Base-by-base conservation (phyloP, 2,888 invertebrate genomes). In the Crocallis elinguaria region DNA sequence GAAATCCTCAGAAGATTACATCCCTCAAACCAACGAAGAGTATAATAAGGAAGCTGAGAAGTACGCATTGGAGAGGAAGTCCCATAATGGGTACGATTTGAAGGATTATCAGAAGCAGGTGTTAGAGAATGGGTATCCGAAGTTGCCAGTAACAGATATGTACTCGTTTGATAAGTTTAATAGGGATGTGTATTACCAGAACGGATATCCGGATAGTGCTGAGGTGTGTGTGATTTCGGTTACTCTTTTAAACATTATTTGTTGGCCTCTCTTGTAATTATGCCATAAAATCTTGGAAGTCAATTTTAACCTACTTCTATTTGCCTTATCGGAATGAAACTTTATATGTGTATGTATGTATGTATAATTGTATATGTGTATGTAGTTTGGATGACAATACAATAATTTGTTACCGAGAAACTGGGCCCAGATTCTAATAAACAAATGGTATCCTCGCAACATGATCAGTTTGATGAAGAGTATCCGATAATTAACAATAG, bases 31-130 rank as follows among this genome's bases (percentile, higher is more conserved):
- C 0, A 88, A 88, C 32, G 91, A 89, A 7, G 89, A 90, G 17
- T 88, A 89, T 9, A 88, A 89, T 6, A 88, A 86, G 2, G 91
- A 87, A 55, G 91, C 88, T 0, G 90, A 90, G 16, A 88, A 83
- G 43, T 90, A 89, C 13, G 88, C 88, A 0, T 32, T 89, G 2
- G 89, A 83, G 44, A 58, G 89, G 9, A 90, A 88, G 62, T 73
- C 81, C 0, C 73, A 77, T 0, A 81, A 77, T 43, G 77, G 76
- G 0, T 88, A 85, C 39, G 86, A 88, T 25, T 23, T 49, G 0
- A 83, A 83, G 8, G 58, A 66, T 25, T 81, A 77, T 37, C 72
- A 72, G 0, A 86, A 86, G 48, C 64, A 67, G 0, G 13, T 71
- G 6, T 30, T 69, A 0, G 73, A 75, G 44, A 66, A 67, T 39